Conservation (phyloP, 2,888 invertebrate genomes). For the Iphiclides podalirius region DNA sequence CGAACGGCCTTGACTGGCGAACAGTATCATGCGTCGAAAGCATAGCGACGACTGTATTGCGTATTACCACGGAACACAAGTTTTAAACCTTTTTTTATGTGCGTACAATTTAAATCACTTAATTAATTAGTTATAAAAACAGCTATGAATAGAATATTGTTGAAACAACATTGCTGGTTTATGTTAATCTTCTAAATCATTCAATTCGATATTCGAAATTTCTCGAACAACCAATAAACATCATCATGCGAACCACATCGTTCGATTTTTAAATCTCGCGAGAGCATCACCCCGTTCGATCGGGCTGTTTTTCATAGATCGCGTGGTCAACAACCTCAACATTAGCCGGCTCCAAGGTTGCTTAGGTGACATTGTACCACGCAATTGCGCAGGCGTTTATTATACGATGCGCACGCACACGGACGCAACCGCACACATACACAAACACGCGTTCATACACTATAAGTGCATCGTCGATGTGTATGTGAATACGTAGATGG, state of each 20-base stretch:
- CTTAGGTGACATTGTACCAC: constrained; percentile 56
- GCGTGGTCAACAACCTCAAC: constrained; percentile 51
- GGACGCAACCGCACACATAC: neutral
- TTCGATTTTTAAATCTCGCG: neutral
- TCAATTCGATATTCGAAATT: no score
- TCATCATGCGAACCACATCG: no score
- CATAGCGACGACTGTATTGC: constrained; percentile 20
- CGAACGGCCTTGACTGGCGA: constrained; percentile 54
- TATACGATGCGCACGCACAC: constrained; percentile 6
- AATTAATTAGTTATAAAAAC: no score
- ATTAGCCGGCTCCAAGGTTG: constrained; percentile 54
- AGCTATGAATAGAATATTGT: no score
- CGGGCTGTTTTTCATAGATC: constrained; percentile 37
- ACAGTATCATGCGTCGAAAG: constrained; percentile 35
- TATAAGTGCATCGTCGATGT: neutral
- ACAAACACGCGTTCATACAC: neutral
- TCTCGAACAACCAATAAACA: no score
- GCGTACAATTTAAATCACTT: no score
- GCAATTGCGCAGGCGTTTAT: constrained; percentile 23
- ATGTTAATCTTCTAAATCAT: no score
- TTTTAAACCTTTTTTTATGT: no score
- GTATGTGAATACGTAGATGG: constrained; percentile 9
- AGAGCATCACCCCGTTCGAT: constrained; percentile 1
- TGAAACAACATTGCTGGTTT: no score
- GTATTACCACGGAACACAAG: neutral